Percentiles rank a stretch among this genome's conserved stretches.
Conservation (phyloP, 2,888 invertebrate genomes). For the Euplexia lucipara region DNA sequence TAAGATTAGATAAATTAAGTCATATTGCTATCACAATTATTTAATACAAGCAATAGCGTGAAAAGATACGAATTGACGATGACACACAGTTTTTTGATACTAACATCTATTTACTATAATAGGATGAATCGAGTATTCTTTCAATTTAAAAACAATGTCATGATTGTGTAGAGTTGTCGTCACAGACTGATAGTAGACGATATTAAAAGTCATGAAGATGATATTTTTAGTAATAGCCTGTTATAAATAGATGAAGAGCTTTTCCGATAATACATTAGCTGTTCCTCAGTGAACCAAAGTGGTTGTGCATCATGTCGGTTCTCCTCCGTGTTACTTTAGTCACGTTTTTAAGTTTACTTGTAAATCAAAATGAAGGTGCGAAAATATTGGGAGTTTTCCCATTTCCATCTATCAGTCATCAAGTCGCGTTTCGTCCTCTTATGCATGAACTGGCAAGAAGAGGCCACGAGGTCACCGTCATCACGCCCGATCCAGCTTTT, state of each 20-base stretch:
- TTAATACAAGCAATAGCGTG: neutral
- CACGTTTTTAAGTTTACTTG: neutral
- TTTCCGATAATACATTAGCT: neutral
- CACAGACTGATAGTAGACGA: neutral
- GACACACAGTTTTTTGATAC: neutral
- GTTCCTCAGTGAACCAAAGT: neutral
- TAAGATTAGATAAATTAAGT: neutral
- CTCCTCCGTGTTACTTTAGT: constrained; percentile 6
- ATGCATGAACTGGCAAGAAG: constrained; percentile 76
- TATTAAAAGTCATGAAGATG: constrained; percentile 12
- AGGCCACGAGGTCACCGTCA: constrained; percentile 81
- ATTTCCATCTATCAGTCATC: constrained; percentile 81
- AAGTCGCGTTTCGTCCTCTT: constrained; percentile 77
- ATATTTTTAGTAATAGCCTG: neutral
- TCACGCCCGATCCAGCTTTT: constrained; percentile 79
- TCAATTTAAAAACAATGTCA: constrained; percentile 1
- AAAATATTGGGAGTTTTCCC: constrained; percentile 79
- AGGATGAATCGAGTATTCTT: constrained; percentile 12
- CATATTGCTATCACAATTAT: neutral
- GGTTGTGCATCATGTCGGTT: constrained; percentile 8
- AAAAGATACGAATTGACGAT: neutral
- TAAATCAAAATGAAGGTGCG: constrained; percentile 60
- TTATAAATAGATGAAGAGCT: constrained; percentile 5
- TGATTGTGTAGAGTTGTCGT: neutral
- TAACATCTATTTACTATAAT: neutral